Percentiles rank a stretch among this genome's conserved stretches.
These are phyloP conservation scores for Embidobia sp. DNA, from an alignment of 2,888 invertebrate genomes.

Conservation along the genomic window DNA sequence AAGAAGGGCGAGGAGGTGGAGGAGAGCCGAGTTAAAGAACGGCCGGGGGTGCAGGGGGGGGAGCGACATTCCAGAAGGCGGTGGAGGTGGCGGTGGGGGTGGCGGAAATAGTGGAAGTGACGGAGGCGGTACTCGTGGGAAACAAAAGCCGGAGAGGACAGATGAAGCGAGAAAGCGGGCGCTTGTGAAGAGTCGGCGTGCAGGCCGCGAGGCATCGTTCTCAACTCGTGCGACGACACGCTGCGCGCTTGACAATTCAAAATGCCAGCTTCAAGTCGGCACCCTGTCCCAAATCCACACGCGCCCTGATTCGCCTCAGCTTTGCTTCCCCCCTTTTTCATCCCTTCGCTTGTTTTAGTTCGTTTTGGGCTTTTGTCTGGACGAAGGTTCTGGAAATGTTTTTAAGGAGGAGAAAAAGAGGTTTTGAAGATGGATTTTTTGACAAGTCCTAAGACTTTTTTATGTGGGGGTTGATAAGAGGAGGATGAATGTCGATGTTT, in stretches of 20 bases:
- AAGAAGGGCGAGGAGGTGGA: slow-evolving; percentile 55
- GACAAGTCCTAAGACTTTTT: too few species aligned
- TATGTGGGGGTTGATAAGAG: too few species aligned
- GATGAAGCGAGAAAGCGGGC: slow-evolving; percentile 59
- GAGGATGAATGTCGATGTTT: too few species aligned
- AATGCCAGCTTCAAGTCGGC: slow-evolving; percentile 70
- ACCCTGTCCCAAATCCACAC: slow-evolving; percentile 58
- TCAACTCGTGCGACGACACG: slow-evolving; percentile 74
- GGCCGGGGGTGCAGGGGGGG: slow-evolving; percentile 69
- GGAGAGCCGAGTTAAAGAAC: slow-evolving; percentile 58
- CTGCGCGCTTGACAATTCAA: slow-evolving; percentile 65
- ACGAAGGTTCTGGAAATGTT: too few species aligned
- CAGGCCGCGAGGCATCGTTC: slow-evolving; percentile 74
- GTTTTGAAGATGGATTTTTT: too few species aligned
- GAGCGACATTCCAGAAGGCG: slow-evolving; percentile 82
- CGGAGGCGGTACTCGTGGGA: slow-evolving; percentile 80
- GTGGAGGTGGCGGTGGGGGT: slow-evolving; percentile 80
- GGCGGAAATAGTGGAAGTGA: slow-evolving; percentile 69
- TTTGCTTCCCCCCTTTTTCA: too few species aligned
- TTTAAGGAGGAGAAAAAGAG: too few species aligned
- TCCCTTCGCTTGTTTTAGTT: too few species aligned
- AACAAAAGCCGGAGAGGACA: slow-evolving; percentile 76
- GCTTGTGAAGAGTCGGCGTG: slow-evolving; percentile 72
- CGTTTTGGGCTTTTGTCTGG: too few species aligned
- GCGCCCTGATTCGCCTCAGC: too few species aligned